Conservation (phyloP, 2,888 invertebrate species). For the Catocala fraxini region DNA sequence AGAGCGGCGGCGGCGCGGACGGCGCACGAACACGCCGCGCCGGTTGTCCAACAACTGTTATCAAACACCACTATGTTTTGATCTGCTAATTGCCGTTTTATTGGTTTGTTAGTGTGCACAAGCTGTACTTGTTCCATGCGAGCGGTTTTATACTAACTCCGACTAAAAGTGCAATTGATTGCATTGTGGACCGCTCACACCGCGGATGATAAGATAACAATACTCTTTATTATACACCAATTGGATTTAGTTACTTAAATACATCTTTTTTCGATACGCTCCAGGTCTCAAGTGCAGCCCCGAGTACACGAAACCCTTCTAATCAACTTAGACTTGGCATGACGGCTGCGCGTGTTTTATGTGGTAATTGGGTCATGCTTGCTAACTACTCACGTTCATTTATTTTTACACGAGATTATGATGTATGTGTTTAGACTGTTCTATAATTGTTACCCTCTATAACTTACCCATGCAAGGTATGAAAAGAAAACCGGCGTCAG, state of each 20-base stretch:
- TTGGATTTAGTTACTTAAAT: no score
- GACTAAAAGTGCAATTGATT: conserved; percentile 39
- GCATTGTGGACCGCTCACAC: conserved; percentile 21
- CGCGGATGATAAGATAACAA: conserved; percentile 4
- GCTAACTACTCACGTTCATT: conserved; percentile 2
- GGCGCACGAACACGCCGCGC: conserved; percentile 1
- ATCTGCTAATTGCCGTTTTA: conserved; percentile 69
- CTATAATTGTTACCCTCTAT: no score
- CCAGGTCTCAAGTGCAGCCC: conserved; percentile 34
- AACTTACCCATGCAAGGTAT: no score
- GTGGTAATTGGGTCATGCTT: conserved; percentile 24
- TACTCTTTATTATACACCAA: no score
- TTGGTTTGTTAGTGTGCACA: conserved; percentile 68
- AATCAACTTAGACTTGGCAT: conserved; percentile 44
- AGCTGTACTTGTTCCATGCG: conserved; percentile 35
- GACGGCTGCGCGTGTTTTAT: conserved; percentile 30
- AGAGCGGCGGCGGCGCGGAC: no score
- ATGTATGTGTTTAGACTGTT: not conserved
- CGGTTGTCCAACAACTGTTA: conserved; percentile 46
- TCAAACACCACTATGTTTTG: conserved; percentile 66
- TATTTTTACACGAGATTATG: conserved; percentile 5
- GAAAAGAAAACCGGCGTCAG: no score
- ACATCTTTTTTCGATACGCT: conserved; percentile 16
- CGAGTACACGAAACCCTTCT: conserved; percentile 46
- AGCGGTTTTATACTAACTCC: conserved; percentile 41